Evolutionary conservation across 2,113 vertebrate species (phyloP).

Genomic region (Spermophilus dauricus): DNA sequence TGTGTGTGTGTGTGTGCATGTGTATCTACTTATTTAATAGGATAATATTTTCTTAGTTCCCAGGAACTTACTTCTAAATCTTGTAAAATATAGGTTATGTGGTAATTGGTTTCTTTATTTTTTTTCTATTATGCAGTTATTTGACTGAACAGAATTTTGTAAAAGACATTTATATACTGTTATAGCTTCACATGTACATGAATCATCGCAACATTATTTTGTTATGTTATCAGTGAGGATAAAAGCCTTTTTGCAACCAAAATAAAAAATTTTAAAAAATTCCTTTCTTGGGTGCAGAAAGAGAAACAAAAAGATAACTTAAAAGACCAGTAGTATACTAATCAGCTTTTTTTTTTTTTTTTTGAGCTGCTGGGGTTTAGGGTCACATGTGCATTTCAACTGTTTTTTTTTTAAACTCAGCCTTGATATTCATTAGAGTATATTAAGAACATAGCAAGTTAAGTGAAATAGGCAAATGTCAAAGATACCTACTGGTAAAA

Average conservation of each 20-base stretch:
- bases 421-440: slow-evolving; percentile 9
- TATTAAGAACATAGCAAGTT: background rate
- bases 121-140: background rate
- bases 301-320: background rate
- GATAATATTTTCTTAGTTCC: background rate
- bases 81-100: background rate
- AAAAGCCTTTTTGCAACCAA: background rate
- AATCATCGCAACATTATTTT: background rate
- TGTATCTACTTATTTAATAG: background rate
- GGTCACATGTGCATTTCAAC: background rate
- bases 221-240: background rate
- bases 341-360: background rate
- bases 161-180: background rate
- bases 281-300: background rate
- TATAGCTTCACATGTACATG: background rate
- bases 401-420: background rate
- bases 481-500: background rate
- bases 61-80: background rate
- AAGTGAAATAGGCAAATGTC: background rate
- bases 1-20: background rate
- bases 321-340: background rate
- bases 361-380: background rate
- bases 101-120: background rate
- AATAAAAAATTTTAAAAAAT: background rate
- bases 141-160: background rate